These are phyloP conservation scores for Sapajus apella DNA, from an alignment of 2,113 vertebrate species.

Conservation along the genomic window DNA sequence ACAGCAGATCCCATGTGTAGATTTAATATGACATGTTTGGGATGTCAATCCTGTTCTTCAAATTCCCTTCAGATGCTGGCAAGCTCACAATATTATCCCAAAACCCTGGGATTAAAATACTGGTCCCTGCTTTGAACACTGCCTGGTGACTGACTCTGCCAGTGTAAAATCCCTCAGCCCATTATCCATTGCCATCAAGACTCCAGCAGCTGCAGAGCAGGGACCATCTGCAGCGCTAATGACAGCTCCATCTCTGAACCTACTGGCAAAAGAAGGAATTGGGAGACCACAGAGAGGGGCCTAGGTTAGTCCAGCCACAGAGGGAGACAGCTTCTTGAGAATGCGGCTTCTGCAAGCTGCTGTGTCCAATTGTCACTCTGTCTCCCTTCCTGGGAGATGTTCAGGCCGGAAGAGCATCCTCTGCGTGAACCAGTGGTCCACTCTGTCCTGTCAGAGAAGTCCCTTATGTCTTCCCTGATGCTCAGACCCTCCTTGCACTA, in stretches of 20 bases:
- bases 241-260: not conserved
- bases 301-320: not conserved
- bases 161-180: not conserved
- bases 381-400: not conserved
- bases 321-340: not conserved
- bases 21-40: not conserved
- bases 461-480: not conserved
- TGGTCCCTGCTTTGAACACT: too few species aligned
- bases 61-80: not conserved
- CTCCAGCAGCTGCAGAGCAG: not conserved
- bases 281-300: not conserved
- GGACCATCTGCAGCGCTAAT: not conserved
- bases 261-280: not conserved
- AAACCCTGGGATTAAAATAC: not conserved
- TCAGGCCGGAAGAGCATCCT: not conserved
- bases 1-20: not conserved
- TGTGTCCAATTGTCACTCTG: too few species aligned
- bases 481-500: conserved; percentile 34
- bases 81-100: not conserved
- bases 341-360: not conserved
- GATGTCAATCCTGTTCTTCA: not conserved
- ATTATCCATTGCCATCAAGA: not conserved
- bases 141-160: not conserved
- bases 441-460: not conserved
- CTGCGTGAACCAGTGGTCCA: not conserved